Evolutionary conservation across 2,113 vertebrate species (phyloP).

Genomic region (Sinocyclocheilus anophthalmus): DNA sequence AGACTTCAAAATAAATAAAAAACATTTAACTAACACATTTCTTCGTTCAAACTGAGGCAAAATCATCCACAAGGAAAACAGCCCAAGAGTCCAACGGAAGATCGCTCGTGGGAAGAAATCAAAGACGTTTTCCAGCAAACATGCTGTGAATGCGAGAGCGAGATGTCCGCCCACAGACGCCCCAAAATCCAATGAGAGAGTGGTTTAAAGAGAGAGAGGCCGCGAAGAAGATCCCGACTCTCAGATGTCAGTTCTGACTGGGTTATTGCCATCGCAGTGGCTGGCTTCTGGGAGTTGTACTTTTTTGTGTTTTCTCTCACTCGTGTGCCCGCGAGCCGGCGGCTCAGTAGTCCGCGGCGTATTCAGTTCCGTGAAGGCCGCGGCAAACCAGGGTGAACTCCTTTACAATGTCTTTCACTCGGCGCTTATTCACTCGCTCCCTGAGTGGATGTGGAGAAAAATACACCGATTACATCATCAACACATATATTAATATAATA

Average conservation of each 20-base stretch:
- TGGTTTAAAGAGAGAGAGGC: slow-evolving; percentile 9
- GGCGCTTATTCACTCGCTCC: slow-evolving; percentile 96
- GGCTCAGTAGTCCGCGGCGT: slow-evolving; percentile 95
- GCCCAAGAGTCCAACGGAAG: slow-evolving; percentile 74
- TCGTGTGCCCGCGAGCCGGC: background rate
- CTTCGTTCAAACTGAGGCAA: slow-evolving; percentile 68
- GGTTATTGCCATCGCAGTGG: slow-evolving; percentile 45
- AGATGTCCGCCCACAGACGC: slow-evolving; percentile 27
- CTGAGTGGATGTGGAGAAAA: slow-evolving; percentile 66
- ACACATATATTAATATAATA: too few species aligned
- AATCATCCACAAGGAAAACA: slow-evolving; percentile 72
- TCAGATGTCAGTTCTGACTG: slow-evolving; percentile 30
- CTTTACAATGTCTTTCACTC: slow-evolving; percentile 97
- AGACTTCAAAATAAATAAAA: slow-evolving; percentile 66
- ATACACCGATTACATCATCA: background rate
- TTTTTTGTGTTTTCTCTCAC: slow-evolving; percentile 59
- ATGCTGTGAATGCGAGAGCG: slow-evolving; percentile 55
- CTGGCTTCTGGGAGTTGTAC: slow-evolving; percentile 50
- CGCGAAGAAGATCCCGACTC: background rate
- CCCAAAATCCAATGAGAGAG: slow-evolving; percentile 17
- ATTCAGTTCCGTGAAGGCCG: slow-evolving; percentile 96
- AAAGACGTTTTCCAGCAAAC: slow-evolving; percentile 44
- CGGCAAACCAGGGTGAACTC: slow-evolving; percentile 96
- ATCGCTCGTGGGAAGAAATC: slow-evolving; percentile 67
- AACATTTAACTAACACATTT: slow-evolving; percentile 71